Percentiles rank a stretch among this genome's conserved stretches.
These are phyloP conservation scores for Eilema griseolum DNA, from an alignment of 2,888 invertebrate genomes.

Conservation along the genomic window DNA sequence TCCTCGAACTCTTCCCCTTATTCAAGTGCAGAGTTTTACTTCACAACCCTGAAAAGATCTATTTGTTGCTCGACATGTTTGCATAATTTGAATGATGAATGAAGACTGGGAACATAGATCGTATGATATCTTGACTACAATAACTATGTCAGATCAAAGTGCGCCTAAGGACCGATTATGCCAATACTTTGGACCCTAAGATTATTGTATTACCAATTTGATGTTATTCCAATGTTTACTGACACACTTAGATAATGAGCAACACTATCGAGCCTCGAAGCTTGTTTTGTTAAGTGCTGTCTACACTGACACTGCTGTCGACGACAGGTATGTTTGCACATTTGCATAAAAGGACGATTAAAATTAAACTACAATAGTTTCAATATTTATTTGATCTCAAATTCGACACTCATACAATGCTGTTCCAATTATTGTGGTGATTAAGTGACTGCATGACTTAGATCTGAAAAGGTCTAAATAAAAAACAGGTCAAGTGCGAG, in stretches of 20 bases:
- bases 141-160: not conserved
- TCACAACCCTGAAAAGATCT: not conserved
- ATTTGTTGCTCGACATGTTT: not conserved
- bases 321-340: not conserved
- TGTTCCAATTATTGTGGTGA: not conserved
- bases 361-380: not conserved
- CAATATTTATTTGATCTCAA: not conserved
- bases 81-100: not conserved
- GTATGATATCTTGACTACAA: not conserved
- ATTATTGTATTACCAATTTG: conserved; percentile 23
- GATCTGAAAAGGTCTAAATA: too few species aligned
- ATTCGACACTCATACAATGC: not conserved
- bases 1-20: not conserved
- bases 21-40: too few species aligned
- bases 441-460: not conserved
- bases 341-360: not conserved
- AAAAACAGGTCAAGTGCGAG: too few species aligned
- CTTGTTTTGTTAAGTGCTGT: conserved; percentile 24
- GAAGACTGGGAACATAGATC: not conserved
- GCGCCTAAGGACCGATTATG: conserved; percentile 27
- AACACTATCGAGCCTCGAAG: conserved; percentile 36
- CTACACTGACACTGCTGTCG: not conserved
- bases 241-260: conserved; percentile 46
- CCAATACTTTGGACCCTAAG: conserved; percentile 33
- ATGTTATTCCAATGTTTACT: conserved; percentile 29